These are phyloP conservation scores for Phalloptychus januarius DNA, from an alignment of 2,797 vertebrate genomes.

Conservation along the genomic window DNA sequence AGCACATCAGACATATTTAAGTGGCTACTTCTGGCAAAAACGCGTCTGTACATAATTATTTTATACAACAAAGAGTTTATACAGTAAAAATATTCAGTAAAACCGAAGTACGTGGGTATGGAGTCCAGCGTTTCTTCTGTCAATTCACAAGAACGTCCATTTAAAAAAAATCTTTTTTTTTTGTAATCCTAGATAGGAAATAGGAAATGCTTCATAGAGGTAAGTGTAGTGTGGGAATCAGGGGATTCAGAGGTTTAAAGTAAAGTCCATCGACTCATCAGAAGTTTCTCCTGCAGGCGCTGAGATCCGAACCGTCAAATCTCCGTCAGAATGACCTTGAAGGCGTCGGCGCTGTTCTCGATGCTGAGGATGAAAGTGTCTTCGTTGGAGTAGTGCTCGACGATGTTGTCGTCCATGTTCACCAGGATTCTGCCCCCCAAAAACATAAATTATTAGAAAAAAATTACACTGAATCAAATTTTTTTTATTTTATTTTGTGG, in stretches of 20 bases:
- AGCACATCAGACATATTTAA: conserved; percentile 38
- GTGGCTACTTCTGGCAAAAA: conserved; percentile 56
- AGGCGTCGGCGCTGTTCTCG: conserved; percentile 88
- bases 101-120: conserved; percentile 18
- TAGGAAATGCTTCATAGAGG: conserved; percentile 52
- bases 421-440: conserved; percentile 88
- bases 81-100: conserved; percentile 55
- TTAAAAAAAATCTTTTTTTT: no score
- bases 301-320: conserved; percentile 80
- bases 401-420: conserved; percentile 99
- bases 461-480: neutral
- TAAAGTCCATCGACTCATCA: conserved; percentile 50
- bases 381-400: conserved; percentile 97
- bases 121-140: conserved; percentile 23
- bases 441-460: neutral
- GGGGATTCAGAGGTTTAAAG: conserved; percentile 22
- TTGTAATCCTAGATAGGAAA: conserved; percentile 25
- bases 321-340: conserved; percentile 95
- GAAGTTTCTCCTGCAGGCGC: conserved; percentile 25
- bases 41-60: conserved; percentile 60
- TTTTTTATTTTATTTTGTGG: neutral
- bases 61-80: conserved; percentile 54
- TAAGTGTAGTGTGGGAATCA: conserved; percentile 29
- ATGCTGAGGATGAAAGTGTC: conserved; percentile 97
- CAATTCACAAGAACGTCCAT: conserved; percentile 41